Conservation (phyloP, 1,140 invertebrate species). For the Parapsyche elsis region DNA sequence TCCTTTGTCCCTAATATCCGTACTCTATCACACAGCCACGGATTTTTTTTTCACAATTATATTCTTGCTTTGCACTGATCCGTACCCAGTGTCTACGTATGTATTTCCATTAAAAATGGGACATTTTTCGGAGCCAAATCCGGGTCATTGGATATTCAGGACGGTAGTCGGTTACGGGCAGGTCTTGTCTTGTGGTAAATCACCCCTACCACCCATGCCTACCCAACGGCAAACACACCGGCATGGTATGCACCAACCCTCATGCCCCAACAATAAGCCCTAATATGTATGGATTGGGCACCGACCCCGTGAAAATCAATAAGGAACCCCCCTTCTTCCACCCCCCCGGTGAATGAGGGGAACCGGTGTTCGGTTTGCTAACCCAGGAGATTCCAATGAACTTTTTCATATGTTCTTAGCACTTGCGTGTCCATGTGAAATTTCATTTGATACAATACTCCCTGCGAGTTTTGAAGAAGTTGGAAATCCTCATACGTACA, state of each 20-base stretch:
- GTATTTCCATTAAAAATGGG: no score
- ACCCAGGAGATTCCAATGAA: not conserved
- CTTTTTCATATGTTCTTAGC: not conserved
- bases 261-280: not conserved
- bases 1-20: constrained; percentile 18
- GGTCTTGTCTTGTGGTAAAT: constrained; percentile 3
- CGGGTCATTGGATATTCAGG: not conserved
- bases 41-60: not conserved
- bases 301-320: constrained; percentile 15
- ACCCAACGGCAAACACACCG: not conserved
- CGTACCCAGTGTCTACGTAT: no score
- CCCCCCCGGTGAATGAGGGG: not conserved
- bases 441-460: no score
- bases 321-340: not conserved
- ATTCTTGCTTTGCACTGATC: no score
- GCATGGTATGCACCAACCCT: not conserved
- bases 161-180: not conserved
- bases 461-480: no score
- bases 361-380: not conserved
- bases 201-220: not conserved
- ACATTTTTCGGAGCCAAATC: not conserved
- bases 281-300: constrained; percentile 13
- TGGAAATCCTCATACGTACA: no score
- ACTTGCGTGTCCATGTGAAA: not conserved
- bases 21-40: not conserved